A percentile compares a stretch with the other conserved stretches of the same genome.
These are phyloP conservation scores for Gonocerus acuteangulatus DNA, from an alignment of 2,888 invertebrate species.

Conservation along the genomic window DNA sequence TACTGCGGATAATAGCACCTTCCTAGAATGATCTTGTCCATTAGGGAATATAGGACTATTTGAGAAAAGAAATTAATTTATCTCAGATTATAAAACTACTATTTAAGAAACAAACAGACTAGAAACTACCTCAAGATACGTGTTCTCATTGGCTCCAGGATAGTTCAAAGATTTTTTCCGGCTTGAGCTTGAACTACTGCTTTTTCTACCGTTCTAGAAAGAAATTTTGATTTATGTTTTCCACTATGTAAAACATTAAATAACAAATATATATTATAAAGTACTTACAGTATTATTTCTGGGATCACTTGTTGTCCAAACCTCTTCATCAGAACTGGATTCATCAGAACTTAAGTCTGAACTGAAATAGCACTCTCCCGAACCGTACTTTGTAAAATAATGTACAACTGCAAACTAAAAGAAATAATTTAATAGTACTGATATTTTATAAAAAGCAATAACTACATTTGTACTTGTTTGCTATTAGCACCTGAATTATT, in stretches of 20 bases:
- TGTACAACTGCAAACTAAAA: slow-evolving; percentile 69
- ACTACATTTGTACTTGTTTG: neutral
- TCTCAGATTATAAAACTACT: no score
- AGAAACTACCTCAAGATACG: slow-evolving; percentile 33
- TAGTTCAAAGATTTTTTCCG: slow-evolving; percentile 18
- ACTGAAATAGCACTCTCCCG: slow-evolving; percentile 68
- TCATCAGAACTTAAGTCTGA: slow-evolving; percentile 56
- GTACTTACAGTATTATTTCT: neutral
- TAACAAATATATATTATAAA: no score
- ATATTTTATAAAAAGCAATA: neutral
- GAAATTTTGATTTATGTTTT: neutral
- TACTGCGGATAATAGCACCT: no score
- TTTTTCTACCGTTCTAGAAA: slow-evolving; percentile 10
- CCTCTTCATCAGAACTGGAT: slow-evolving; percentile 51
- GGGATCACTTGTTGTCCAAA: slow-evolving; percentile 39
- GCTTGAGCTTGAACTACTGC: slow-evolving; percentile 8
- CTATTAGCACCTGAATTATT: slow-evolving; percentile 55
- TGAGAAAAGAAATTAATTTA: no score
- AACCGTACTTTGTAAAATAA: slow-evolving; percentile 76
- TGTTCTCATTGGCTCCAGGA: slow-evolving; percentile 25
- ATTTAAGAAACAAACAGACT: no score
- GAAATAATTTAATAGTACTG: neutral
- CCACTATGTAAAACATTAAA: no score
- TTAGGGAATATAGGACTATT: no score
- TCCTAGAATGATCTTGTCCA: no score